Base-by-base conservation (phyloP, 2,797 vertebrate genomes). In the Eupleurogrammus muticus region DNA sequence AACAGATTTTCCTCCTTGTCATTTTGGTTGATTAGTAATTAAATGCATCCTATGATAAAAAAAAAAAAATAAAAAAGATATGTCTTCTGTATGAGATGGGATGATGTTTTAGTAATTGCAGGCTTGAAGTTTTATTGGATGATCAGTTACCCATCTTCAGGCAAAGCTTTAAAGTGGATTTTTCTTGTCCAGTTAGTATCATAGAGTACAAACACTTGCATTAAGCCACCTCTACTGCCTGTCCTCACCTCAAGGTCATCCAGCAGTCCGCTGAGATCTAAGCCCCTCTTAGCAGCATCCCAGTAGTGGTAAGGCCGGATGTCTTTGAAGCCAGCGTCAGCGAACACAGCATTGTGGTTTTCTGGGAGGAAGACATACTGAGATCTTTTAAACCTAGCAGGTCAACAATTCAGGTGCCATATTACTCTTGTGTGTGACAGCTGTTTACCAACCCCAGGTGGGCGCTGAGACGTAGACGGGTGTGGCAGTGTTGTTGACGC, bases 291-390 rank as follows among this genome's bases (percentile, higher is more conserved):
- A 20, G 92, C 92, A 79, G 94, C 94, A 71, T 99, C 95, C 98
- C 98, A 99, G 73, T 99, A 99, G 75, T 69, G 94, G 79, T 99
- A 99, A 0, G 95, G 87, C 57, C 97, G 95, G 86, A 99, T 96
- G 81, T 99, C 96, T 87, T 95, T 96, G 91, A 99, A 99, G 10
- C 97, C 97, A 59, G 96, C 96, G 3, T 96, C 95, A 63, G 87
- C 19, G 83, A 99, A 99, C 71, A 99, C 97, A 2, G 83, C 92
- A 32, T 98, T 98, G 89, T 99, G 97, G 90, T 99, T 99, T 86
- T 97, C 98, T 99, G 77, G 13, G 28, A 47, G 9, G 48, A 50
- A 60, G 3, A 48, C 1, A 1, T 21, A 11, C 1, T 55, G 1
- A 49, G 20, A 51, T 5, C 1, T 52, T 40, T 20, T 28, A 28